Evolutionary conservation across 2,888 invertebrate genomes (phyloP), one percentile per base, ranked within the genome.

Genomic region (Cephonodes hylas): DNA sequence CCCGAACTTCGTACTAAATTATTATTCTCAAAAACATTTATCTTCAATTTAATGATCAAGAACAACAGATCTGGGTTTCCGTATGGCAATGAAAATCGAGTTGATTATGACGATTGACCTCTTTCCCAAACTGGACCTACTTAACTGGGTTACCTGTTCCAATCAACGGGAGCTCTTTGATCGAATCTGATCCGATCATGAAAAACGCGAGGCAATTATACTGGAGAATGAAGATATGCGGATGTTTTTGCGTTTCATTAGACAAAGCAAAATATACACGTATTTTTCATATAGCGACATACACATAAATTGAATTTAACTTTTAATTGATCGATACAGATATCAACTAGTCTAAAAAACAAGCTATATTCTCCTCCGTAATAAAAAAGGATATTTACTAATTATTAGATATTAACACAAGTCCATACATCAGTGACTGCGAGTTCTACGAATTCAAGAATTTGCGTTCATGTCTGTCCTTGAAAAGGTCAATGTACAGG

Each of bases 401-500:
- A 38, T 38, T 31, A 34, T 34, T 10, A 10, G 8, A 5, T n/a
- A 31, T 6, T 13, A n/a, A 38, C 8, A n/a, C 4, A 38, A 3
- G 1, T 34, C 34, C 4, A n/a, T 13, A 38, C 38, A n/a, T 38
- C 38, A 13, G 38, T n/a, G 13, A 44, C 44, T 20, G 8, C 44
- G 44, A 8, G 59, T 38, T 38, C 10, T 4, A 38, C 38, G n/a
- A 38, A n/a, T 38, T 38, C n/a, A 38, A 38, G 38, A 3, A 38
- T 13, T 13, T 38, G 10, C 38, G 38, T 38, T 38, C 10, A n/a
- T n/a, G 38, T 53, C 46, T 38, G 25, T 63, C 45, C 23, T 48
- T 62, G 48, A 22, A 48, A 53, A 42, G 57, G 60, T 44, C 48
- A 27, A 25, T 48, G 59, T 44, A 48, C 18, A 60, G 48, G 56